phyloP scores from a whole-genome alignment of 2,888 invertebrate species.

The Strigamia transsilvanica region DNA sequence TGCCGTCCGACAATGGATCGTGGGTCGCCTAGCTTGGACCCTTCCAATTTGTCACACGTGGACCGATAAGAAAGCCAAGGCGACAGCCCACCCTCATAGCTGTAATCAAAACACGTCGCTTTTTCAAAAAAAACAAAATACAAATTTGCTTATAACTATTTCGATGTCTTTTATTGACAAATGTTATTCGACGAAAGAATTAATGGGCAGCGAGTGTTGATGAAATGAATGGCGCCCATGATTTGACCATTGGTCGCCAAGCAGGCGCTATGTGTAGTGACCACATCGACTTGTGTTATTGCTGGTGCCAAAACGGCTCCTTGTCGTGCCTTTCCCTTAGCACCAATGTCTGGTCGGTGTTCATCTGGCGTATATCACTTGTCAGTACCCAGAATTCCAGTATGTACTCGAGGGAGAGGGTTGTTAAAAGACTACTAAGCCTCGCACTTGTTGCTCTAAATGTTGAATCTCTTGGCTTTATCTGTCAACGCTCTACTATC shows the following conservation, averaged over 20 bases:
- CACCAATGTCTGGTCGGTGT: background rate
- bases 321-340: background rate
- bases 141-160: background rate
- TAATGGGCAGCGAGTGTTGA: background rate
- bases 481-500: background rate
- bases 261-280: background rate
- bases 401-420: constrained; percentile 7
- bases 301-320: constrained; percentile 10
- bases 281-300: constrained; percentile 10
- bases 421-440: constrained; percentile 12
- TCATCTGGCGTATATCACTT: constrained; percentile 15
- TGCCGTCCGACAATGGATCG: background rate
- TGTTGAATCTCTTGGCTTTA: constrained; percentile 23
- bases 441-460: background rate
- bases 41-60: constrained; percentile 11
- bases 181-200: background rate
- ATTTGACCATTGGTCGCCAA: background rate
- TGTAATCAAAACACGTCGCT: background rate
- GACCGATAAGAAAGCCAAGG: background rate
- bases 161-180: background rate
- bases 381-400: background rate
- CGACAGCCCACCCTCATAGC: constrained; percentile 19
- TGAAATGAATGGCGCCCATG: constrained; percentile 5
- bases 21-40: background rate
- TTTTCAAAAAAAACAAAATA: background rate